Conservation (phyloP, 2,888 invertebrate species). For the Eupithecia pulchellata region DNA sequence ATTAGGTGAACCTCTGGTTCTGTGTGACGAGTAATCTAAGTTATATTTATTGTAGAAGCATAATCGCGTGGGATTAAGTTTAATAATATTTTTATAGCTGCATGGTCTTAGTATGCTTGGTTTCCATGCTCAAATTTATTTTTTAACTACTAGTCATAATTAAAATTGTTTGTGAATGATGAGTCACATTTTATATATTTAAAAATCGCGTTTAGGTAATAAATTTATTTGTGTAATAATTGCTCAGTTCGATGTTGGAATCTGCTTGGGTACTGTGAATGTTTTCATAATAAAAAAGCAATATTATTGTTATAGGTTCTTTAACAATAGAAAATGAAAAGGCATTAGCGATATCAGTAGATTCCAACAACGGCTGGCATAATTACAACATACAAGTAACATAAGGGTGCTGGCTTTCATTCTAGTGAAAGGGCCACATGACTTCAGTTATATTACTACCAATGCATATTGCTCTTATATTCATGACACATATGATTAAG, state of each 20-base stretch:
- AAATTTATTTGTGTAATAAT: conserved; percentile 61
- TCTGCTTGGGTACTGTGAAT: conserved; percentile 35
- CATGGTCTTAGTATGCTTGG: conserved; percentile 82
- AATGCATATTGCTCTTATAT: conserved; percentile 65
- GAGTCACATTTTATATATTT: conserved; percentile 55
- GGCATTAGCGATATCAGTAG: conserved; percentile 46
- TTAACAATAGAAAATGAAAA: conserved; percentile 30
- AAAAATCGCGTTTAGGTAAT: conserved; percentile 56
- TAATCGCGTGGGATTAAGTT: conserved; percentile 63
- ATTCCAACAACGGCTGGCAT: conserved; percentile 43
- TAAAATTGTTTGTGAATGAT: conserved; percentile 66
- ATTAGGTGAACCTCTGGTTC: neutral
- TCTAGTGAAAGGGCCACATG: conserved; percentile 62
- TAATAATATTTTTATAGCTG: conserved; percentile 80
- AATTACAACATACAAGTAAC: conserved; percentile 44
- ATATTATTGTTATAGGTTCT: conserved; percentile 35
- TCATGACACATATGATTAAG: conserved; percentile 69
- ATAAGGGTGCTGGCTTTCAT: conserved; percentile 70
- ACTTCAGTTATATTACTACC: conserved; percentile 57
- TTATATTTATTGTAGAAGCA: conserved; percentile 70
- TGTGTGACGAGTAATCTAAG: conserved; percentile 74
- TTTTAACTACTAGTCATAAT: conserved; percentile 83
- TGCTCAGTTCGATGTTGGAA: conserved; percentile 24
- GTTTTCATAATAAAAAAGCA: conserved; percentile 29
- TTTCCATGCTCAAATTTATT: conserved; percentile 84